These are phyloP conservation scores for Acyrthosiphon pisum DNA, from an alignment of 1,140 invertebrate species.

Conservation along the genomic window DNA sequence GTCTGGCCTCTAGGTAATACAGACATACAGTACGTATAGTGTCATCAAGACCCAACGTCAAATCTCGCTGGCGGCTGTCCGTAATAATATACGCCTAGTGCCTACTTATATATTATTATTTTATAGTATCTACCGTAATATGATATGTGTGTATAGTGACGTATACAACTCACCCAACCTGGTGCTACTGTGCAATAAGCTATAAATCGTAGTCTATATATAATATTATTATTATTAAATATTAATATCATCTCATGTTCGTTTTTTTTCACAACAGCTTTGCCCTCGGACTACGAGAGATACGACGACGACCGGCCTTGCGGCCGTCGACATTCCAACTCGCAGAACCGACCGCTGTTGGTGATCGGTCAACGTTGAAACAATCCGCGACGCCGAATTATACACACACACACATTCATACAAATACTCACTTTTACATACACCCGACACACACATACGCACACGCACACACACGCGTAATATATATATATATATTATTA, in stretches of 20 bases:
- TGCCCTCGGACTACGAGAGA: constrained; percentile 53
- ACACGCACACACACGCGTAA: too few relatives aligned
- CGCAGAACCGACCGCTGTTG: constrained; percentile 50
- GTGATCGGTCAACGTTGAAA: constrained; percentile 55
- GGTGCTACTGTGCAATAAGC: neutral
- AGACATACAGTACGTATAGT: too few relatives aligned
- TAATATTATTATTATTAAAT: too few relatives aligned
- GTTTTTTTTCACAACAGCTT: neutral
- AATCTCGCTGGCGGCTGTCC: too few relatives aligned
- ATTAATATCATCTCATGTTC: neutral
- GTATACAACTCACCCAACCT: neutral
- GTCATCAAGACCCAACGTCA: too few relatives aligned
- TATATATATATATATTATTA: neutral
- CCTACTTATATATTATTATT: neutral
- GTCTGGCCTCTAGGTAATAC: too few relatives aligned
- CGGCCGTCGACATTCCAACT: constrained; percentile 47
- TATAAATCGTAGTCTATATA: neutral
- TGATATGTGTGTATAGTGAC: neutral
- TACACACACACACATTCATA: neutral
- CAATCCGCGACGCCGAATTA: constrained; percentile 54
- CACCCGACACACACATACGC: neutral
- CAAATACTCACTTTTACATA: neutral
- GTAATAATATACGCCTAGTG: neutral
- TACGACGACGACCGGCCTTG: constrained; percentile 52
- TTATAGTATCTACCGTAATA: neutral